These are phyloP conservation scores for Mormyrus proboscirostris DNA, from an alignment of 2,797 vertebrate genomes.

Conservation along the genomic window DNA sequence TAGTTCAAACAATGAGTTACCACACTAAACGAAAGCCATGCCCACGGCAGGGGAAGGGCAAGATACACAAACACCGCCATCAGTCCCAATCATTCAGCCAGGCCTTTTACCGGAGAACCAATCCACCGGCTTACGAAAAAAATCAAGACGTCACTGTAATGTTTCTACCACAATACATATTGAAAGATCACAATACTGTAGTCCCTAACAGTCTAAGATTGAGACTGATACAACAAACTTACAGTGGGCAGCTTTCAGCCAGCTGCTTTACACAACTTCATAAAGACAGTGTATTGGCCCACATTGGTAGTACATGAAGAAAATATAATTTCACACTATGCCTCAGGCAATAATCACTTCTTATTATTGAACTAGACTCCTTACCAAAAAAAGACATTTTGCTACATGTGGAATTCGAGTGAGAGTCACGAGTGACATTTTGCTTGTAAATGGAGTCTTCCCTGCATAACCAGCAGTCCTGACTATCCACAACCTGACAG, in stretches of 20 bases:
- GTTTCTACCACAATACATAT: neutral
- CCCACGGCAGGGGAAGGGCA: no score
- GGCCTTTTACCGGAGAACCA: no score
- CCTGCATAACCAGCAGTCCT: neutral
- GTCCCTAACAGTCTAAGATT: neutral
- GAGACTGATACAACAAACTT: neutral
- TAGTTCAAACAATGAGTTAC: no score
- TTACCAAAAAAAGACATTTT: neutral
- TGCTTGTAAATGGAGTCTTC: neutral
- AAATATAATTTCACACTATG: neutral
- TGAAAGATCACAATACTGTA: neutral
- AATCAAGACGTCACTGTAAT: no score
- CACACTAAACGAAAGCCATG: no score
- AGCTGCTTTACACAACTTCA: neutral
- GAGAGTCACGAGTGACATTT: neutral
- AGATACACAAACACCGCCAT: no score
- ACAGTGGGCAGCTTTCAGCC: neutral
- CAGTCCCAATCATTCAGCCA: no score
- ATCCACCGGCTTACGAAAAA: no score
- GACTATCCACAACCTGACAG: neutral
- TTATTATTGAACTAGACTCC: neutral
- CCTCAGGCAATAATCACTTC: neutral
- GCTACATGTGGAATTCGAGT: neutral
- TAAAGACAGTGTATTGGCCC: neutral
- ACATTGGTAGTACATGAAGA: neutral